Percentiles rank a stretch among this genome's conserved stretches.
Evolutionary conservation across 2,888 invertebrate species (phyloP).

Genomic region (Acanthopleura granulata): DNA sequence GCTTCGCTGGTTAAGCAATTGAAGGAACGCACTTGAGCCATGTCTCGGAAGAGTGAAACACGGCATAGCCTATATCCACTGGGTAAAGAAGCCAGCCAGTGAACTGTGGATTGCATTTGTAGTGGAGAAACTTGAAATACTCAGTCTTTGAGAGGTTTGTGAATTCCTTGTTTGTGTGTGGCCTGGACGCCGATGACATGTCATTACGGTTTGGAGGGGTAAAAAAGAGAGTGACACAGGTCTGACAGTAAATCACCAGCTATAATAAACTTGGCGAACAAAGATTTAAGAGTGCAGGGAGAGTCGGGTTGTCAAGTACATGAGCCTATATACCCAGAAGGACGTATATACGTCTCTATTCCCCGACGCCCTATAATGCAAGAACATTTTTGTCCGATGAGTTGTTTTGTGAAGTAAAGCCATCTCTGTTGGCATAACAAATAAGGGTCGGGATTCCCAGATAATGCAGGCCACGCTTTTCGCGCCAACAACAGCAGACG

Average conservation of each 20-base stretch:
- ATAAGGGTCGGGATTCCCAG: background rate
- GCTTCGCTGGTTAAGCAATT: too few relatives aligned
- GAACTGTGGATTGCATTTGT: too few relatives aligned
- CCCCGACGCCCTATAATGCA: background rate
- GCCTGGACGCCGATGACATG: too few relatives aligned
- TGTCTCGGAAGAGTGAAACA: too few relatives aligned
- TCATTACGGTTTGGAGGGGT: too few relatives aligned
- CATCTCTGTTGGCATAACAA: slow-evolving; percentile 1
- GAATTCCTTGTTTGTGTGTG: too few relatives aligned
- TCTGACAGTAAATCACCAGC: background rate
- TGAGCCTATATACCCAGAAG: background rate
- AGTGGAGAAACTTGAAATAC: too few relatives aligned
- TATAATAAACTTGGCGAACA: background rate
- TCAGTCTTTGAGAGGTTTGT: too few relatives aligned
- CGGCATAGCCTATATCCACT: too few relatives aligned
- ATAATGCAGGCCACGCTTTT: slow-evolving; percentile 1
- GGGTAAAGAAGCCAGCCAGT: too few relatives aligned
- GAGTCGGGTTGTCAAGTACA: background rate
- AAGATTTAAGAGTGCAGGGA: background rate
- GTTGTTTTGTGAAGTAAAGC: slow-evolving; percentile 10
- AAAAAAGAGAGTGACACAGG: too few relatives aligned
- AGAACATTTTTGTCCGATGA: slow-evolving; percentile 4
- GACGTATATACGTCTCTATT: background rate
- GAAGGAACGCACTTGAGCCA: too few relatives aligned
- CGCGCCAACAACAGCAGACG: background rate